Evolutionary conservation across 1,140 invertebrate species (phyloP).

Genomic region (Brachionus rotundiformis): DNA sequence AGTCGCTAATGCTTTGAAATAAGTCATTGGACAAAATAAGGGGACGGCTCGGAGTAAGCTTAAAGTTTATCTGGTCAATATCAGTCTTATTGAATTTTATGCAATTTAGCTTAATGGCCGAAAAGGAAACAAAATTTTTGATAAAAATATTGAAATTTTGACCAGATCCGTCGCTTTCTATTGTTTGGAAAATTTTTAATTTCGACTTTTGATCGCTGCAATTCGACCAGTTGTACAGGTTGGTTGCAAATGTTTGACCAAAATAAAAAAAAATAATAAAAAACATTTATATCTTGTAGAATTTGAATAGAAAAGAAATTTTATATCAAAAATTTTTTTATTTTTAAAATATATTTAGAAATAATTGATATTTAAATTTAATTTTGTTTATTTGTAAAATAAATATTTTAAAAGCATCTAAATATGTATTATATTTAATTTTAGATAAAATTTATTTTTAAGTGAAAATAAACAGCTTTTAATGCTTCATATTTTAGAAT

Average conservation of each 20-base stretch:
- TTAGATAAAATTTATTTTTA: too few species aligned
- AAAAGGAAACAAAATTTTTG: neutral
- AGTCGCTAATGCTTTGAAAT: neutral
- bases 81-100: neutral
- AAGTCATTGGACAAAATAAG: neutral
- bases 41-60: neutral
- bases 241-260: neutral
- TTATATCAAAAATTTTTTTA: too few species aligned
- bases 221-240: neutral
- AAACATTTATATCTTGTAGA: neutral
- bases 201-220: neutral
- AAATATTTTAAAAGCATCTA: too few species aligned
- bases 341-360: too few species aligned
- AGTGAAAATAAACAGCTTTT: too few species aligned
- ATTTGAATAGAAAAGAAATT: neutral
- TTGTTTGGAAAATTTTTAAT: neutral
- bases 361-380: too few species aligned
- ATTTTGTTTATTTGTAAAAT: too few species aligned
- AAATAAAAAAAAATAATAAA: neutral
- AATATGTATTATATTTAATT: too few species aligned
- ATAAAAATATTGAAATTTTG: neutral
- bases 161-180: neutral
- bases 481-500: too few species aligned
- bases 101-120: neutral
- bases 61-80: neutral